Evolutionary conservation across 1,140 invertebrate species (phyloP).

Genomic region (Callitettix versicolor): DNA sequence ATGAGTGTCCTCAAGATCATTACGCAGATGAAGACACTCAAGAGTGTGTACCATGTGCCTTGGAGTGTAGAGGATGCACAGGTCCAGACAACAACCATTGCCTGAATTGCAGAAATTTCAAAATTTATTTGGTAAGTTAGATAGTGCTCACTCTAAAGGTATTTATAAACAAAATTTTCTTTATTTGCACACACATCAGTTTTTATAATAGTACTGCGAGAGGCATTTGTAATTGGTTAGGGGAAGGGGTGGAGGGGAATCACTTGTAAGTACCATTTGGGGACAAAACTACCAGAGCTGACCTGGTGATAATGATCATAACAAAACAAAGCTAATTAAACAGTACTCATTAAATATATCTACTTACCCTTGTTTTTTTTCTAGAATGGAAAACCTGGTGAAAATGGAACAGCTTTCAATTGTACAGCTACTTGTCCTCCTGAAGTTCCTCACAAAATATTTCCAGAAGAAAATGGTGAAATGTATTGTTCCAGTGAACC

Average conservation of each 20-base stretch:
- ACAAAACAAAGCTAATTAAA: too few species aligned
- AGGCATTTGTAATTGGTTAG: too few species aligned
- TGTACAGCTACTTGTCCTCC: conserved; percentile 77
- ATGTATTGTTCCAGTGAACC: conserved; percentile 67
- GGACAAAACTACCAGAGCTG: too few species aligned
- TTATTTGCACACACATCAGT: too few species aligned
- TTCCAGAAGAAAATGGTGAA: conserved; percentile 48
- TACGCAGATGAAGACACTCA: conserved; percentile 63
- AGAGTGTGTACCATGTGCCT: conserved; percentile 66
- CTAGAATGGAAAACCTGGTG: conserved; percentile 39
- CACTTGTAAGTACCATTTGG: too few species aligned
- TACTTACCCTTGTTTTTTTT: not conserved
- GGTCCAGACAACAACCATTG: conserved; percentile 72
- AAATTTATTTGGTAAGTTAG: conserved; percentile 52
- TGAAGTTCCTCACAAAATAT: conserved; percentile 66
- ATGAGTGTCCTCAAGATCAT: conserved; percentile 76
- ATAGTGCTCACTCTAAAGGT: not conserved
- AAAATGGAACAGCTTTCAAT: conserved; percentile 62
- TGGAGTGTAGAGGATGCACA: conserved; percentile 72
- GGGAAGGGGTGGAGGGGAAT: too few species aligned
- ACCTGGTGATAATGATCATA: too few species aligned
- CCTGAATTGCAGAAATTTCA: conserved; percentile 71
- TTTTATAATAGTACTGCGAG: too few species aligned
- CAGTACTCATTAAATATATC: too few species aligned
- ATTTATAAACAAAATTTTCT: too few species aligned